Conservation (phyloP, 2,888 invertebrate species). For the Antheraea assamensis region DNA sequence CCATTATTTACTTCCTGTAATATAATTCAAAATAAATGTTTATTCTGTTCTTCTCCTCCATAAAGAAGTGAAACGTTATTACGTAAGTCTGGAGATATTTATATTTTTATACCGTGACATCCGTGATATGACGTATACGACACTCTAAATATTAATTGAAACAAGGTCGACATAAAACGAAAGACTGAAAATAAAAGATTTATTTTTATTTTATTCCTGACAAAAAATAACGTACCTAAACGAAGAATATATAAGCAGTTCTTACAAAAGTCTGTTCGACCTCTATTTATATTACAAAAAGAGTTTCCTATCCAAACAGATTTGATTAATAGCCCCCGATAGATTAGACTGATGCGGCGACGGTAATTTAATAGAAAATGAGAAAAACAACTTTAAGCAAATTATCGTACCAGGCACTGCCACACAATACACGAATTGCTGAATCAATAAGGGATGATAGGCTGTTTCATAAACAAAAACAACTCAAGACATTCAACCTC, state of each 20-base stretch:
- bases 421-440: conserved; percentile 17
- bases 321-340: conserved; percentile 13
- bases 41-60: neutral
- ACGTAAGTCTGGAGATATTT: conserved; percentile 19
- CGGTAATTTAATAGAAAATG: conserved; percentile 31
- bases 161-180: conserved; percentile 13
- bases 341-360: conserved; percentile 15
- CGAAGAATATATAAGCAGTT: too few relatives aligned
- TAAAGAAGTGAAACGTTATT: conserved; percentile 6
- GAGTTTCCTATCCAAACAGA: neutral
- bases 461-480: conserved; percentile 65
- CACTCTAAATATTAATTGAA: conserved; percentile 15
- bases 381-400: conserved; percentile 30
- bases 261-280: neutral
- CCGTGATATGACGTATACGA: conserved; percentile 14
- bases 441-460: conserved; percentile 44
- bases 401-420: conserved; percentile 48
- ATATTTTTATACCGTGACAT: conserved; percentile 18
- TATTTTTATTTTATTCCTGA: neutral
- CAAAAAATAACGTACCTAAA: neutral
- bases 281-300: conserved; percentile 17
- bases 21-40: neutral
- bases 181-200: neutral
- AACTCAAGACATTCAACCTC: conserved; percentile 58
- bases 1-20: neutral